Conservation (phyloP, 2,888 invertebrate species). For the Metellina segmentata region DNA sequence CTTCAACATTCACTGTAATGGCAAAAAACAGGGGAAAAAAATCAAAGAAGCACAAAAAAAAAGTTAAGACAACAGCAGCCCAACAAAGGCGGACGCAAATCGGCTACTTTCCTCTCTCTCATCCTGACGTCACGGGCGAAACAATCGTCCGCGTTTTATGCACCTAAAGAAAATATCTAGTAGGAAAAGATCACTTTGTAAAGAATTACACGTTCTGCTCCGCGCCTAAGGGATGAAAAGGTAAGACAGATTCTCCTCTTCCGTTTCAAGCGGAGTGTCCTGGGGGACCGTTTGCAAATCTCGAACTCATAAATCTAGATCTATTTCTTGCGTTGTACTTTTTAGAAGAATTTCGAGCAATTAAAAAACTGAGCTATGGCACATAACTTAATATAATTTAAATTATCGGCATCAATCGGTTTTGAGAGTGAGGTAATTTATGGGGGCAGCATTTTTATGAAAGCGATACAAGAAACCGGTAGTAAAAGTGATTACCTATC, state of each 20-base stretch:
- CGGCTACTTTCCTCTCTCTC: not conserved
- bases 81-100: not conserved
- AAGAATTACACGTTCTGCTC: constrained; percentile 32
- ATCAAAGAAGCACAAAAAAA: not conserved
- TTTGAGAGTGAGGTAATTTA: too few species aligned
- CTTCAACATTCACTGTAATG: too few species aligned
- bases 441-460: too few species aligned
- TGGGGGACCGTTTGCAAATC: not conserved
- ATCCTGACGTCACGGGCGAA: constrained; percentile 27
- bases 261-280: not conserved
- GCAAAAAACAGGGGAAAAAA: not conserved
- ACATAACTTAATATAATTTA: not conserved
- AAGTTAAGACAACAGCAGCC: not conserved
- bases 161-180: constrained; percentile 13
- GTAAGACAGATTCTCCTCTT: constrained; percentile 30
- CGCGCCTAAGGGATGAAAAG: constrained; percentile 43
- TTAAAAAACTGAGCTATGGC: not conserved
- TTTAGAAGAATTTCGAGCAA: not conserved
- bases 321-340: too few species aligned
- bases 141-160: constrained; percentile 29
- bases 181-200: constrained; percentile 7
- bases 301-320: too few species aligned
- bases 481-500: too few species aligned
- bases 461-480: too few species aligned
- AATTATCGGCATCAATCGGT: too few species aligned